Percentiles rank a stretch among this genome's conserved stretches.
Conservation (phyloP, 2,797 vertebrate genomes). For the Gila robusta region DNA sequence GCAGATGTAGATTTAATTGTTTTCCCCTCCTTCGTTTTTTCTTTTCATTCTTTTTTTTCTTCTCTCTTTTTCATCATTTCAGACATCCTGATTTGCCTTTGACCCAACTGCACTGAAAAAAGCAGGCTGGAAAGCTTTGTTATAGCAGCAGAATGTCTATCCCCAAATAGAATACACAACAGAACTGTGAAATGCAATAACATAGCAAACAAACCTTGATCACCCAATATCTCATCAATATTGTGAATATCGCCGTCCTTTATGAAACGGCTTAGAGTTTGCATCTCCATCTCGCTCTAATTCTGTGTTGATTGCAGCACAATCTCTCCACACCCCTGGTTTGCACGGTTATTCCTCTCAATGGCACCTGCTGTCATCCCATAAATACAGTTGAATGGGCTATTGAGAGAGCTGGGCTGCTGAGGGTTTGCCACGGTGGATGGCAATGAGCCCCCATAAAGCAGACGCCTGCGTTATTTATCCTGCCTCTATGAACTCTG, state of each 20-base stretch:
- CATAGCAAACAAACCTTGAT: slow-evolving; percentile 28
- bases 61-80: neutral
- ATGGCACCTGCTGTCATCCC: slow-evolving; percentile 72
- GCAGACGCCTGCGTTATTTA: slow-evolving; percentile 61
- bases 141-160: neutral
- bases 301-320: slow-evolving; percentile 51
- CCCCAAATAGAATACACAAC: neutral
- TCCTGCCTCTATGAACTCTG: slow-evolving; percentile 66
- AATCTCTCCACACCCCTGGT: slow-evolving; percentile 51
- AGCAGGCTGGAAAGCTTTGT: neutral
- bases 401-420: slow-evolving; percentile 65
- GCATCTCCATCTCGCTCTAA: slow-evolving; percentile 10
- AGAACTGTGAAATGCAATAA: neutral
- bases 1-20: neutral
- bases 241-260: neutral
- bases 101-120: neutral
- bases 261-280: slow-evolving; percentile 18
- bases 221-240: slow-evolving; percentile 12
- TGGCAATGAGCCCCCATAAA: slow-evolving; percentile 66
- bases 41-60: neutral
- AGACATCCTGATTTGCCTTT: neutral
- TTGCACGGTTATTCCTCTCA: slow-evolving; percentile 63
- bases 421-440: slow-evolving; percentile 63
- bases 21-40: neutral
- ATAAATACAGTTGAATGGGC: slow-evolving; percentile 71